Evolutionary conservation across 2,797 vertebrate species (phyloP).

Genomic region (Rhodeus uyekii): DNA sequence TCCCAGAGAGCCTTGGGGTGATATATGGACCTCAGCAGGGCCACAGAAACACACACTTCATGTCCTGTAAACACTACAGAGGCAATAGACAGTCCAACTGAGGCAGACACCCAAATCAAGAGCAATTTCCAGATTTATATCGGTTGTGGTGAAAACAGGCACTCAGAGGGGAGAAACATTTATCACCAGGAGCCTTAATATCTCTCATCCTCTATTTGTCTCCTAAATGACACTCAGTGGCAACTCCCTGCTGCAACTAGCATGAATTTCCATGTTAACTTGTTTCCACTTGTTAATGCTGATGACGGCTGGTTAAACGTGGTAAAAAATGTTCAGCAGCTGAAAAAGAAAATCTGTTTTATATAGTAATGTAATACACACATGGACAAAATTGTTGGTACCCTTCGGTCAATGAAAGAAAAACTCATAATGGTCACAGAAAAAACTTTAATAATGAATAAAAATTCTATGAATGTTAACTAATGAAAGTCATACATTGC

Average conservation of each 20-base stretch:
- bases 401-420: background rate
- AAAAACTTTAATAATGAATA: no score
- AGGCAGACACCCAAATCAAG: slow-evolving; percentile 31
- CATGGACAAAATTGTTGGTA: no score
- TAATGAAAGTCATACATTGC: no score
- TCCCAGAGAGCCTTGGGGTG: background rate
- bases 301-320: background rate
- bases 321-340: background rate
- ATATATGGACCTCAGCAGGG: slow-evolving; percentile 1
- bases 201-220: slow-evolving; percentile 19
- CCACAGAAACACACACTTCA: slow-evolving; percentile 29
- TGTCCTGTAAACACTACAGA: slow-evolving; percentile 32
- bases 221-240: slow-evolving; percentile 2
- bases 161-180: slow-evolving; percentile 11
- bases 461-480: no score
- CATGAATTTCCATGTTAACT: background rate
- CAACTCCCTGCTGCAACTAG: slow-evolving; percentile 6
- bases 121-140: slow-evolving; percentile 41
- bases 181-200: slow-evolving; percentile 20
- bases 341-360: background rate
- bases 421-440: no score
- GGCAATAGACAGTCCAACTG: background rate
- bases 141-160: slow-evolving; percentile 8
- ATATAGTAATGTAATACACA: no score
- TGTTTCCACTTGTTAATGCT: background rate